These are phyloP conservation scores for Falcunculus frontatus DNA, from an alignment of 2,113 vertebrate species.

Conservation along the genomic window DNA sequence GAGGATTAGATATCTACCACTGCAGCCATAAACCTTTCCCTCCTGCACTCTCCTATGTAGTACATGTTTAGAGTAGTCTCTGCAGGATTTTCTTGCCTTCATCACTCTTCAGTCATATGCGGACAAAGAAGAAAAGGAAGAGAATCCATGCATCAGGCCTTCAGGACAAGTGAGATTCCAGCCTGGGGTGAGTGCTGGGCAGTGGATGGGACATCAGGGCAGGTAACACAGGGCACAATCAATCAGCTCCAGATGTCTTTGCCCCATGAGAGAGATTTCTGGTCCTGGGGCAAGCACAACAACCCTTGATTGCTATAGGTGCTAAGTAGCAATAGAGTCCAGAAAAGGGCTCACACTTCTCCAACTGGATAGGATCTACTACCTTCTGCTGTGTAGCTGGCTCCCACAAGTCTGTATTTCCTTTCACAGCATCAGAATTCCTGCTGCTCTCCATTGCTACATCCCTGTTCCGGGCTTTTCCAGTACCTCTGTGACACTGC, in stretches of 20 bases:
- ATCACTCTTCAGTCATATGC: not conserved
- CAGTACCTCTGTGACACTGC: not conserved
- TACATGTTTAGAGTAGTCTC: not conserved
- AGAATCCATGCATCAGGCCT: not conserved
- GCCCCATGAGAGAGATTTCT: not conserved
- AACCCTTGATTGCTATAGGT: not conserved
- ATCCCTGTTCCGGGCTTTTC: not conserved
- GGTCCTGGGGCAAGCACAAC: not conserved
- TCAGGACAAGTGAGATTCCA: not conserved
- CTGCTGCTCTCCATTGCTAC: not conserved
- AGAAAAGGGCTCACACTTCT: not conserved
- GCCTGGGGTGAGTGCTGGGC: not conserved
- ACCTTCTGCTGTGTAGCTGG: not conserved
- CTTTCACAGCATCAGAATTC: not conserved
- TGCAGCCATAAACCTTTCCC: not conserved
- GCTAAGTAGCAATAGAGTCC: not conserved
- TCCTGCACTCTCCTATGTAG: not conserved
- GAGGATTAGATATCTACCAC: not conserved
- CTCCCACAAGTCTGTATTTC: not conserved
- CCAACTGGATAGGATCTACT: not conserved
- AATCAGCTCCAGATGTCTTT: not conserved
- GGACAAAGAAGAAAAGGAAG: not conserved
- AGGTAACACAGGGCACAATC: not conserved
- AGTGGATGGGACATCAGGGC: not conserved
- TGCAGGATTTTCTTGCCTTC: not conserved